phyloP scores from a whole-genome alignment of 2,797 vertebrate genomes.

The Chiroxiphia lanceolata region DNA sequence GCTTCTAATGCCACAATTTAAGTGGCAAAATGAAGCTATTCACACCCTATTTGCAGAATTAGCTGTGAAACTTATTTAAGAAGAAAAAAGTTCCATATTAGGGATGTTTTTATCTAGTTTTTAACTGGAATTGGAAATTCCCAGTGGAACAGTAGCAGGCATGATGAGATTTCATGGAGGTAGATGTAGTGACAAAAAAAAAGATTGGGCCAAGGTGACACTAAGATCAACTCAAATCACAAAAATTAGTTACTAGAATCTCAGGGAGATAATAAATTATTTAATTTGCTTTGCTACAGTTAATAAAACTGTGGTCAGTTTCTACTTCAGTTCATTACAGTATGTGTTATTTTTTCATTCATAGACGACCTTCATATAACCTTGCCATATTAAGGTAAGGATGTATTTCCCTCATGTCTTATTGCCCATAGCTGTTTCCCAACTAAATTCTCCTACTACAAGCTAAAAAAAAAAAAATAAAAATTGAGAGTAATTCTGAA shows the following conservation, averaged over 20 bases:
- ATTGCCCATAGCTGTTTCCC: neutral
- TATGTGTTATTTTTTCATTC: neutral
- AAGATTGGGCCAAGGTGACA: neutral
- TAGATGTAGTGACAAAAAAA: neutral
- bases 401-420: neutral
- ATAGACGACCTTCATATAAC: neutral
- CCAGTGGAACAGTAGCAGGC: neutral
- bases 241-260: neutral
- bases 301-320: slow-evolving; percentile 7
- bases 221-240: neutral
- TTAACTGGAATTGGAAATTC: neutral
- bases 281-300: slow-evolving; percentile 15
- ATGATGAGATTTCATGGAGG: neutral
- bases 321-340: neutral
- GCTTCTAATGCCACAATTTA: neutral
- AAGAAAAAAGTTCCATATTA: neutral
- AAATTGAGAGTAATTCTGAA: neutral
- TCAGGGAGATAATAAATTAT: neutral
- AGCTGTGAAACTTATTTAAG: neutral
- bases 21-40: neutral
- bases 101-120: neutral
- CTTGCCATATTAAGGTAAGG: neutral
- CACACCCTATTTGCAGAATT: neutral
- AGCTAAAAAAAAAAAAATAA: neutral
- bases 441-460: neutral